These are phyloP conservation scores for Sympetrum striolatum DNA, from an alignment of 2,888 invertebrate species.

Conservation along the genomic window DNA sequence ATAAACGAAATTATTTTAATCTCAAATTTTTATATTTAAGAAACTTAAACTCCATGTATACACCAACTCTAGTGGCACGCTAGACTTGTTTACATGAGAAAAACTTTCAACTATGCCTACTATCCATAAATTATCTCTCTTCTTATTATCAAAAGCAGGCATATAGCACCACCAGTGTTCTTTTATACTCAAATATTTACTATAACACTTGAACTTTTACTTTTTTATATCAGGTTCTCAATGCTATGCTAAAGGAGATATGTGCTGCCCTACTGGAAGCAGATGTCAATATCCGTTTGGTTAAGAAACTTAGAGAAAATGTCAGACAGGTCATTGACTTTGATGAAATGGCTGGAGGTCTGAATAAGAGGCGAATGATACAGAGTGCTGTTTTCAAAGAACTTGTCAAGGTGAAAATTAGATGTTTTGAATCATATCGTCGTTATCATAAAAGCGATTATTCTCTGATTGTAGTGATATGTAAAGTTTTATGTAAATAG, in stretches of 20 bases:
- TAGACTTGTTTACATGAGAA: too few relatives aligned
- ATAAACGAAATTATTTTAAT: too few relatives aligned
- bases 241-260: conserved; percentile 99
- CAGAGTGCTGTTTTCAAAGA: conserved; percentile 99
- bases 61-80: neutral
- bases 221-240: conserved; percentile 76
- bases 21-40: too few relatives aligned
- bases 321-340: conserved; percentile 97
- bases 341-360: conserved; percentile 98
- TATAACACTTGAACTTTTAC: neutral
- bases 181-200: too few relatives aligned
- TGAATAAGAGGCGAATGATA: conserved; percentile 98
- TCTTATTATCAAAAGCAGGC: too few relatives aligned
- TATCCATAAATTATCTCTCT: too few relatives aligned
- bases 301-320: conserved; percentile 96
- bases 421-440: neutral
- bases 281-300: conserved; percentile 86
- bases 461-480: neutral
- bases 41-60: neutral
- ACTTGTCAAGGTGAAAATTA: conserved; percentile 83
- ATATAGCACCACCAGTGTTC: too few relatives aligned
- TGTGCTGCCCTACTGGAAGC: conserved; percentile 97
- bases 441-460: conserved; percentile 33
- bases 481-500: neutral
- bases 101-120: too few relatives aligned